Evolutionary conservation across 2,113 vertebrate genomes (phyloP), one percentile per base, ranked within the genome.

Genomic region (Cercopithecus mona): DNA sequence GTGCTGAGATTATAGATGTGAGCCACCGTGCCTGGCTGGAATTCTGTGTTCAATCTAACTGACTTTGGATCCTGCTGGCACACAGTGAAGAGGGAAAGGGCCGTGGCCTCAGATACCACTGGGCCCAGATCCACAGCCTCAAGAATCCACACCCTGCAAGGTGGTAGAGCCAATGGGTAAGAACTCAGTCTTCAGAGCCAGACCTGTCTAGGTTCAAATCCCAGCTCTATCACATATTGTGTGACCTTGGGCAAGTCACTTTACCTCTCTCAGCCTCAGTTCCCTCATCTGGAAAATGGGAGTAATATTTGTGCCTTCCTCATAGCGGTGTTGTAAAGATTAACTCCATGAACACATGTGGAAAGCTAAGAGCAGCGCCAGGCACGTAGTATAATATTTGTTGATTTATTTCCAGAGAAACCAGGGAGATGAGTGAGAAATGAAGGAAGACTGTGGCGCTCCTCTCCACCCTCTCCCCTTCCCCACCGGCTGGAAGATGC

Each of bases 401-500:
- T 52, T 84, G 82, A 96, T 82, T 93, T 93, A 55, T 55, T 94
- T 97, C 85, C 79, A 35, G 50, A 83, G 91, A 94, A 96, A 91
- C 93, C 73, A 82, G 66, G 86, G 87, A 92, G 90, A 93, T 76
- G 94, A 92, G 43, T 76, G 80, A 92, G 95, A 75, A 86, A 90
- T 84, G 87, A 83, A 93, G 86, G 79, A 88, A 97, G 64, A 50
- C 30, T 7, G 23, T 55, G 50, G 43, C 9, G 2, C 23, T 87
- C 75, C 35, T 86, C 88, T 85, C 92, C 89, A 87, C 86, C 91
- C 86, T 94, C 83, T 96, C 64, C 89, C 38, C 75, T 96, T 90
- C 92, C 86, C n/a, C 70, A 80, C 57, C 2, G n/a, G 75, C 94
- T 98, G 96, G 93, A 96, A 96, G 98, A 97, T 92, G 90, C 92